Base-by-base conservation (phyloP, 2,797 vertebrate species). In the Coreius guichenoti region DNA sequence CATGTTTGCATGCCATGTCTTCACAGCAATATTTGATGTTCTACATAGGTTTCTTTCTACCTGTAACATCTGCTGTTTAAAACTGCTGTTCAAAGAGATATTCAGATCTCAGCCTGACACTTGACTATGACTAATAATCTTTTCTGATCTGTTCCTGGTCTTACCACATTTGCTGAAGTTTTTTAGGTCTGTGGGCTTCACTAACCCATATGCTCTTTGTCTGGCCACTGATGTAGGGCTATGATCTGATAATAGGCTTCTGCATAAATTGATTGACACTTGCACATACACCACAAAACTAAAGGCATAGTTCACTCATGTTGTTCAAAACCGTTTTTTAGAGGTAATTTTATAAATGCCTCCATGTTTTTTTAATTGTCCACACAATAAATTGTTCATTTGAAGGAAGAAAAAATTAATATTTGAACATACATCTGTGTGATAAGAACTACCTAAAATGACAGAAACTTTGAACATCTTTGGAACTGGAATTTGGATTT, bases 31-130 rank as follows among this genome's bases (percentile, higher is more conserved):
- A 39, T 43, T 8, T 75, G 31, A 21, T 45, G 36, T 63, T 69
- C 11, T 74, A 33, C 74, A 65, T 43, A 56, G 12, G 36, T 80
- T 85, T 80, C n/a, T 80, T 85, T 80, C n/a, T 12, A 51, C 16
- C 19, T 67, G 13, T 49, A 61, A 31, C 39, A 47, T 33, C 68
- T 51, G 67, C 51, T 80, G 31, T 74, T 14, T 47, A 5, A 61
- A 43, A 29, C n/a, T 17, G 63, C 47, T 58, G 33, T 67, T 23
- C 14, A 61, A 43, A 73, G 8, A 36, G 36, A 26, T 47, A 36
- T 49, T 54, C 8, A 36, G 43, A 19, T 8, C 14, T 69, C 3
- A 29, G 31, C 31, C 23, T 68, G 26, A 82, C 39, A 63, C n/a
- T 43, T 63, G n/a, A 79, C 12, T 21, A 56, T 51, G 63, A 36